Conservation (phyloP, 2,888 invertebrate genomes). For the Tinea semifulvella region DNA sequence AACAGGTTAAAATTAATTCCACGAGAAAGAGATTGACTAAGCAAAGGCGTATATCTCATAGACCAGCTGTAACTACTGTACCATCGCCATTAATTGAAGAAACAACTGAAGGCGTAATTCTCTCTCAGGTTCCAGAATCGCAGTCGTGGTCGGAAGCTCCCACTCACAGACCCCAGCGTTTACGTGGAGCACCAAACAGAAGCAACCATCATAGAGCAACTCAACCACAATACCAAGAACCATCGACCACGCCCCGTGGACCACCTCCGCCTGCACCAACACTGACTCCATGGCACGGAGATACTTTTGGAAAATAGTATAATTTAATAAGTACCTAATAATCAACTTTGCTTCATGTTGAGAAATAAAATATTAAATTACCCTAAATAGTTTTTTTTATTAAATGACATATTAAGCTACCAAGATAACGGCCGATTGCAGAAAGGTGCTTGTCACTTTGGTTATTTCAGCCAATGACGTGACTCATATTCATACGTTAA, state of each 20-base stretch:
- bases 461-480: too few species aligned
- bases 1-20: not conserved
- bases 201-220: not conserved
- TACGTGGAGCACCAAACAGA: not conserved
- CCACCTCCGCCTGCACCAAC: slow-evolving; percentile 30
- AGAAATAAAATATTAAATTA: too few species aligned
- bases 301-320: slow-evolving; percentile 32
- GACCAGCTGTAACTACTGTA: not conserved
- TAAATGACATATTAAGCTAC: too few species aligned
- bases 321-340: slow-evolving; percentile 7
- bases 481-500: too few species aligned
- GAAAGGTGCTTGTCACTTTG: too few species aligned
- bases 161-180: not conserved
- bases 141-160: not conserved
- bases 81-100: not conserved
- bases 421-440: too few species aligned
- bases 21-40: not conserved
- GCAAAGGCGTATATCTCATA: not conserved
- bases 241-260: not conserved
- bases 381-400: too few species aligned
- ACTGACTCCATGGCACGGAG: slow-evolving; percentile 32
- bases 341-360: too few species aligned
- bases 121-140: slow-evolving; percentile 3
- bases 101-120: not conserved
- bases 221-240: not conserved